These are phyloP conservation scores for Diabrotica balteata DNA, from an alignment of 2,888 invertebrate species.

Conservation along the genomic window DNA sequence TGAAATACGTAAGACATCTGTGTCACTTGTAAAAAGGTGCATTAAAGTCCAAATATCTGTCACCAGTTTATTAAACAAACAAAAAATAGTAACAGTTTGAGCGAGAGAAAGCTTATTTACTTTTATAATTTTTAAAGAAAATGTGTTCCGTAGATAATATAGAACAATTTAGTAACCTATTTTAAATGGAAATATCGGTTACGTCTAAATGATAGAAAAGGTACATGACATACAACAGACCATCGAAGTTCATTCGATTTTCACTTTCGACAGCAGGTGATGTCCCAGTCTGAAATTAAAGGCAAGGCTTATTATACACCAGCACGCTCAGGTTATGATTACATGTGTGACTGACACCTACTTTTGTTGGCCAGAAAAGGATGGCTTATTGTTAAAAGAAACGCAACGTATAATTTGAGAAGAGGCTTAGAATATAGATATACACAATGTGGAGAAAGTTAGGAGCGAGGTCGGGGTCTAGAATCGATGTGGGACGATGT, in stretches of 20 bases:
- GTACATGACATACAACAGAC: not conserved
- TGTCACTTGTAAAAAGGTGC: too few relatives aligned
- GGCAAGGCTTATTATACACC: conserved; percentile 31
- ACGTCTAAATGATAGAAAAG: too few relatives aligned
- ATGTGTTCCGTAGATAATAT: too few relatives aligned
- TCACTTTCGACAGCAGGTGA: conserved; percentile 27
- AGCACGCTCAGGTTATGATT: conserved; percentile 28
- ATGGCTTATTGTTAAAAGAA: conserved; percentile 31
- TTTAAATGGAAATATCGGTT: too few relatives aligned
- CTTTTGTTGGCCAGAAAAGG: conserved; percentile 35
- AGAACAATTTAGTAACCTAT: too few relatives aligned
- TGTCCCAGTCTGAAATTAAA: conserved; percentile 20
- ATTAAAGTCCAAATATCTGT: too few relatives aligned
- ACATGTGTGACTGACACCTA: conserved; percentile 30
- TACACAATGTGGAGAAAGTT: conserved; percentile 28
- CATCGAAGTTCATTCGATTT: conserved; percentile 10
- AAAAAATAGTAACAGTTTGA: too few relatives aligned
- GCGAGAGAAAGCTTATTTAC: too few relatives aligned
- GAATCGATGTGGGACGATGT: conserved; percentile 24
- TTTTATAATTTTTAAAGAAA: too few relatives aligned
- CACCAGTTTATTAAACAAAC: too few relatives aligned
- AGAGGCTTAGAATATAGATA: conserved; percentile 28
- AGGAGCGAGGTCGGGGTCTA: conserved; percentile 29
- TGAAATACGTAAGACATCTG: too few relatives aligned
- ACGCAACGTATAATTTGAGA: conserved; percentile 33